Evolutionary conservation across 2,888 invertebrate species (phyloP), one percentile per base, ranked within the genome.

Genomic region (Trichacis sp.): DNA sequence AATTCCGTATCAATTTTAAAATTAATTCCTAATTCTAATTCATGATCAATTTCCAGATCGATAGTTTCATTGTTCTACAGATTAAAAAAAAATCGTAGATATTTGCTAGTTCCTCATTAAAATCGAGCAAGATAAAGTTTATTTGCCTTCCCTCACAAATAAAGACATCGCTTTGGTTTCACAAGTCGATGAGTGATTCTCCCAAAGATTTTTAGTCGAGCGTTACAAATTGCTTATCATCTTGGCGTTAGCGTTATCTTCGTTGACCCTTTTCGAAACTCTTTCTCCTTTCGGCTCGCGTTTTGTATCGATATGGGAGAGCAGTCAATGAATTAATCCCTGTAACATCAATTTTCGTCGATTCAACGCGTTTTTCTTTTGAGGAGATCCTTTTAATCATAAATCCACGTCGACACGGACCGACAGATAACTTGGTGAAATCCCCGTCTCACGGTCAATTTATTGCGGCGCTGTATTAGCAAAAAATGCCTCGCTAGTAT

Each of bases 141-240:
- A 20, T 48, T 29, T 29, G 29, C 15, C 6, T 20, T 9, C 15
- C 36, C 20, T 29, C 36, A 53, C 18, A 53, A 47, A 54, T 47
- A 36, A 45, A 49, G 18, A 18, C 33, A 62, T 17, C 43, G 53
- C 53, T 62, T 53, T 43, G 46, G 19, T 53, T 58, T 66, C 64
- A 52, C 20, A 59, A 66, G 58, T 50, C 43, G 47, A 61, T 68
- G 65, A 69, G 57, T 56, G 70, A 75, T 69, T 64, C 66, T 59
- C 51, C 40, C 14, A 30, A 36, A 29, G 58, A 65, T 64, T 66
- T 68, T 66, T 62, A 51, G 46, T 54, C 51, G 70, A 76, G 76
- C 70, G 69, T 77, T 81, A 83, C 83, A 83, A 83, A 83, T 83
- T 83, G 80, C 79, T 82, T 81, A 82, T 81, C 82, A 76, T 74